Percentiles rank a stretch among this genome's conserved stretches.
These are phyloP conservation scores for Chromobotia macracanthus DNA, from an alignment of 2,797 vertebrate genomes.

Conservation along the genomic window DNA sequence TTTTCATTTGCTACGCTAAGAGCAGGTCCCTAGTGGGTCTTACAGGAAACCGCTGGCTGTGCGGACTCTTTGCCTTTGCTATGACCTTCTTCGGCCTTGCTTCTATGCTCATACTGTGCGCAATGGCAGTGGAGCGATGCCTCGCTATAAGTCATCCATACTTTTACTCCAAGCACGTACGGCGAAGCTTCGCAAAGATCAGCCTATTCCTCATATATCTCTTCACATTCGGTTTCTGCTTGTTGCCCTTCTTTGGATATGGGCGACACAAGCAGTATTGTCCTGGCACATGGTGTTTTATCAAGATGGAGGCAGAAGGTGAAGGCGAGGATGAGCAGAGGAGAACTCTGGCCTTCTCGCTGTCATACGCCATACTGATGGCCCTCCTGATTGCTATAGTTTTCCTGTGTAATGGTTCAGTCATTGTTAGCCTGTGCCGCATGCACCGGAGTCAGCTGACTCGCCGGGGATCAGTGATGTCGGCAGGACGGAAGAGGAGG, in stretches of 20 bases:
- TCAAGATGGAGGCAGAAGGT: slow-evolving; percentile 80
- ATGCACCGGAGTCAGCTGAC: slow-evolving; percentile 84
- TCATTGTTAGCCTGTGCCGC: slow-evolving; percentile 84
- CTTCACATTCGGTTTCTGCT: slow-evolving; percentile 81
- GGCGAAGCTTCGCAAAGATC: slow-evolving; percentile 77
- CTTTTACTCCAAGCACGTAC: slow-evolving; percentile 81
- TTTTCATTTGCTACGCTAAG: slow-evolving; percentile 84
- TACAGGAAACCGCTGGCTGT: slow-evolving; percentile 69
- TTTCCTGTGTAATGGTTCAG: slow-evolving; percentile 85
- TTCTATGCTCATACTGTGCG: slow-evolving; percentile 84
- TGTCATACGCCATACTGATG: slow-evolving; percentile 83
- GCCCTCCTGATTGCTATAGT: slow-evolving; percentile 82
- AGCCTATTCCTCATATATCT: slow-evolving; percentile 79
- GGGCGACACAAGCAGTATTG: slow-evolving; percentile 87
- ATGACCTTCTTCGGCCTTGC: slow-evolving; percentile 89
- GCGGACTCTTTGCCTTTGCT: slow-evolving; percentile 83
- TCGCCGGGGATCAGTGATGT: slow-evolving; percentile 74
- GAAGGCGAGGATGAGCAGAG: slow-evolving; percentile 55
- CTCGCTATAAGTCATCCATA: slow-evolving; percentile 90
- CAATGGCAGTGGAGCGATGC: slow-evolving; percentile 91
- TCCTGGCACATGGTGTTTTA: slow-evolving; percentile 91
- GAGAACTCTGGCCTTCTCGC: slow-evolving; percentile 78
- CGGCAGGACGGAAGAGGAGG: slow-evolving; percentile 68
- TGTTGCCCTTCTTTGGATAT: slow-evolving; percentile 79
- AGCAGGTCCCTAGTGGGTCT: slow-evolving; percentile 76